Conservation (phyloP, 1,140 invertebrate species). For the Drosophila sucinea region DNA sequence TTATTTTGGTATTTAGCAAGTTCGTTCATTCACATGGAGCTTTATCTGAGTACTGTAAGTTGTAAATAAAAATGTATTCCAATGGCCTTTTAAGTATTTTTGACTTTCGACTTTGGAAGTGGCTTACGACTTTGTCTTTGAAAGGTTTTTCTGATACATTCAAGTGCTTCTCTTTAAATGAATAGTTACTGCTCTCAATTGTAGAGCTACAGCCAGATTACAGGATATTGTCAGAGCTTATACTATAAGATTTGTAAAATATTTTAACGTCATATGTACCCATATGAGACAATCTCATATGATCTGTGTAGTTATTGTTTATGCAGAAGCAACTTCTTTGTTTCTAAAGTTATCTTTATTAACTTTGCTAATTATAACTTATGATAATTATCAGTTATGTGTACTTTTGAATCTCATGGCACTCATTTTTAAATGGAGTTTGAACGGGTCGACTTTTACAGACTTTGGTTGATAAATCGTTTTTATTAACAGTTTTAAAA, state of each 20-base stretch:
- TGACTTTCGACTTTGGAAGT: no score
- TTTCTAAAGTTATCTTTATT: neutral
- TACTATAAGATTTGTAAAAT: no score
- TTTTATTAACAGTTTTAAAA: no score
- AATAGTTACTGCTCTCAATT: no score
- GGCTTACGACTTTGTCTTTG: no score
- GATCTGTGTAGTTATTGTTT: neutral
- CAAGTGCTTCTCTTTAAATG: no score
- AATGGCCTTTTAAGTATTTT: neutral
- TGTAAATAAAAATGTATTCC: neutral
- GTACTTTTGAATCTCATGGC: no score
- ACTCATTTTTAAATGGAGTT: neutral
- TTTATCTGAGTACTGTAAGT: neutral
- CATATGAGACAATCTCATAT: neutral
- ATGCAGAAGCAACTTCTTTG: neutral
- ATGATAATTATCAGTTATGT: neutral
- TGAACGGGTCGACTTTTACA: neutral
- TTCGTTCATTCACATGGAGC: neutral
- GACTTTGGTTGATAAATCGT: no score
- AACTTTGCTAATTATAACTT: neutral
- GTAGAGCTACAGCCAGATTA: no score
- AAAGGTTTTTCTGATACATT: no score
- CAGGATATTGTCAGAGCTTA: no score
- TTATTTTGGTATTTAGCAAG: neutral
- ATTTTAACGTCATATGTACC: no score